Evolutionary conservation across 2,888 invertebrate species (phyloP).

Genomic region (Nipponacmea schrenckii): DNA sequence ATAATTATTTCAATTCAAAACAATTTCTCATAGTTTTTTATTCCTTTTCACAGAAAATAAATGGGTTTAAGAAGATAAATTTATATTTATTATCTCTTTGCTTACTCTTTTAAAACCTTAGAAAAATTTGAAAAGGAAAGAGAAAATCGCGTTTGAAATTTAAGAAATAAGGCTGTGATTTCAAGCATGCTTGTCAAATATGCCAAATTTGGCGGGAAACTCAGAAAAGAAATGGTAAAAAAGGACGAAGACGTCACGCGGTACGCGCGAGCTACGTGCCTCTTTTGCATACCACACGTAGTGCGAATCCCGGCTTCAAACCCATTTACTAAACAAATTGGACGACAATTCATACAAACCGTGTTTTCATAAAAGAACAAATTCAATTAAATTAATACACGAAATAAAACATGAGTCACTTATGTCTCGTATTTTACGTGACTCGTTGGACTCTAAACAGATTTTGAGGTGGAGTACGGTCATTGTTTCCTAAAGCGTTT

Average conservation of each 20-base stretch:
- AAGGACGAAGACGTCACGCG: background rate
- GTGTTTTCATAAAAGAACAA: background rate
- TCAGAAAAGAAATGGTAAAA: background rate
- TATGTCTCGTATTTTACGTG: background rate
- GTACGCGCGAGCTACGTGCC: background rate
- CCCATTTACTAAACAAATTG: conserved; percentile 4
- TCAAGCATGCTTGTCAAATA: no score
- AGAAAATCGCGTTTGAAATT: no score
- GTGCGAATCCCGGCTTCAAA: background rate
- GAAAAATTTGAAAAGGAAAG: no score
- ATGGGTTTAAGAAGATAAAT: no score
- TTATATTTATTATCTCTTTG: no score
- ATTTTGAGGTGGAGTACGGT: background rate
- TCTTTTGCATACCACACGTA: background rate
- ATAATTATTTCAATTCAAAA: no score
- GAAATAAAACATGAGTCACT: background rate
- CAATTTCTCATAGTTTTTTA: no score
- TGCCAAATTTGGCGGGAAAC: no score
- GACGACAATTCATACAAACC: background rate
- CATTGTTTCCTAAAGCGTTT: background rate
- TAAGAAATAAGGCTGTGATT: no score
- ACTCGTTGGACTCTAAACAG: background rate
- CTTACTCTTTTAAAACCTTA: no score
- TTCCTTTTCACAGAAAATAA: no score
- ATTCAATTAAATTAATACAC: background rate